Conservation (phyloP, 2,888 invertebrate species). For the Parthenolecanium corni region DNA sequence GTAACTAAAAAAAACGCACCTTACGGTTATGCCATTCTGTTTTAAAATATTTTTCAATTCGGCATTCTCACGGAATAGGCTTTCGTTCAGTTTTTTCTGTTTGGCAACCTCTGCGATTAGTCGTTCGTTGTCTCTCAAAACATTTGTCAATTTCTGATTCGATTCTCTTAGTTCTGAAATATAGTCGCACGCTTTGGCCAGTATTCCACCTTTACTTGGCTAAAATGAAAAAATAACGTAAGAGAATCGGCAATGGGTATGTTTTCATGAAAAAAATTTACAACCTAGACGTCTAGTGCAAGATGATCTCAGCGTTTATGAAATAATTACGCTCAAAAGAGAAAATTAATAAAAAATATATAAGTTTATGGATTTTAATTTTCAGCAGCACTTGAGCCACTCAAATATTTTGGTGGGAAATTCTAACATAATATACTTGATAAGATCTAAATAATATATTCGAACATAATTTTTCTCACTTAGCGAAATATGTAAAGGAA, state of each 20-base stretch:
- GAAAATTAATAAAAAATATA: too few species aligned
- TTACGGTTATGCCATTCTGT: constrained; percentile 31
- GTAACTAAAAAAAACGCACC: constrained; percentile 26
- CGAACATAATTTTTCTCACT: too few species aligned
- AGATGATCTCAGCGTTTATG: background rate
- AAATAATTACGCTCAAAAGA: background rate
- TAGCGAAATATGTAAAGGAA: too few species aligned
- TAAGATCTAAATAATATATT: too few species aligned
- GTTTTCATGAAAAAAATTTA: background rate
- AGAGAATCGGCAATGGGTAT: too few species aligned
- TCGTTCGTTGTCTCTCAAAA: constrained; percentile 57
- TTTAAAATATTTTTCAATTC: constrained; percentile 30
- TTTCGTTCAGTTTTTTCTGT: constrained; percentile 57
- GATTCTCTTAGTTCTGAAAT: constrained; percentile 71
- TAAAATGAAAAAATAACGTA: background rate
- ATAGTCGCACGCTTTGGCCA: constrained; percentile 91
- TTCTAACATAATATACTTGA: too few species aligned
- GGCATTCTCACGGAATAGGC: constrained; percentile 61
- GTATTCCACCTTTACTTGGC: constrained; percentile 87
- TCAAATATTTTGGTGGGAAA: too few species aligned
- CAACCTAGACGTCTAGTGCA: background rate
- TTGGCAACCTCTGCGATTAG: constrained; percentile 56
- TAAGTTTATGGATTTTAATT: too few species aligned
- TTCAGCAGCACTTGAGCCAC: too few species aligned
- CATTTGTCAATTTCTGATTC: constrained; percentile 57